Evolutionary conservation across 2,113 vertebrate species (phyloP), one percentile per base, ranked within the genome.

Genomic region (Uropsilus gracilis): DNA sequence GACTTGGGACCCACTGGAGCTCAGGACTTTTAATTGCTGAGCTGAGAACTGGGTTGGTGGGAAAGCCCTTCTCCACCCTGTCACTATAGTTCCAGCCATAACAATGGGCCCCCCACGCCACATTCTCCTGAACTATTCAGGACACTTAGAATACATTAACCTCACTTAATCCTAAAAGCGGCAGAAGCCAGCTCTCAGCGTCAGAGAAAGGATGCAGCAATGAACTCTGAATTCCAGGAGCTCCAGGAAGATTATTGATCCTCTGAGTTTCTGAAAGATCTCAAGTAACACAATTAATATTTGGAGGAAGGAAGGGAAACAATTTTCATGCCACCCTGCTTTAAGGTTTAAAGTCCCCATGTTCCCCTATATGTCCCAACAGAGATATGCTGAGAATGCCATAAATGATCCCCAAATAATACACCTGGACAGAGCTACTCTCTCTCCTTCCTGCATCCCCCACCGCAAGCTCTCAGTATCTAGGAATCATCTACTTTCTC

Each of bases 21-120:
- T 86, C 57, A 46, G 42, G 17, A 34, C 37, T 97, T 97, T 83
- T 50, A 59, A 76, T 68, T 86, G 76, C 34, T 66, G 57, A 76
- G 26, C 75, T 89, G 32, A 63, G 2, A 87, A 89, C 22, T 72
- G 24, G 5, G 73, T 55, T 28, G 55, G 9, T 48, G 89, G 30
- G 26, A 39, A 81, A 86, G 68, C 46, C 22, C n/a, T 96, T 89
- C 48, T 69, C 59, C 22, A 59, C 44, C 12, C 26, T 39, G 6
- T 64, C 50, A 53, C 61, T 66, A 14, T 77, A 66, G 22, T 82
- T 91, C 61, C 53, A 78, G 11, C 34, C 28, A 26, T 57, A 53
- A 63, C 18, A 55, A 59, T 8, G 13, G 9, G n/a, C 6, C 14
- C 14, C 10, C 14, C 18, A 26, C 61, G 59, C 11, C 2, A 4